phyloP scores from a whole-genome alignment of 2,113 vertebrate species.

The Lichenostomus cassidix region DNA sequence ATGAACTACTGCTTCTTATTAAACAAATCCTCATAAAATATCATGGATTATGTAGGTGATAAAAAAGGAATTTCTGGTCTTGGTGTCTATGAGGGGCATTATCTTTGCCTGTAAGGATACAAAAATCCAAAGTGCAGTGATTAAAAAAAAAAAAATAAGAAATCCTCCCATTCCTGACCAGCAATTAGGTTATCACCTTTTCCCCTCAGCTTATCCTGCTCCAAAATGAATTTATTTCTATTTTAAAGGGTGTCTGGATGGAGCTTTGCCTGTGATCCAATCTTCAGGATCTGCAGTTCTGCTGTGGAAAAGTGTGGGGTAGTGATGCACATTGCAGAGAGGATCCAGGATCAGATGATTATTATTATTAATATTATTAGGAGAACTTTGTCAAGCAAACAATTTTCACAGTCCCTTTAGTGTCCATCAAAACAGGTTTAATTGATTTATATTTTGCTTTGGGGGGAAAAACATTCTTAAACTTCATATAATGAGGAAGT shows the following conservation, averaged over 20 bases:
- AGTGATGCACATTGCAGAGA: background rate
- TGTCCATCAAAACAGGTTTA: background rate
- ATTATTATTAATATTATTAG: background rate
- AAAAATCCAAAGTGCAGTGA: background rate
- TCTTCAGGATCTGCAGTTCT: background rate
- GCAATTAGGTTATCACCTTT: background rate
- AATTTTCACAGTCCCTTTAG: background rate
- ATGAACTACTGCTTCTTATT: background rate
- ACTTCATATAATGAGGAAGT: constrained; percentile 28
- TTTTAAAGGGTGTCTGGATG: background rate
- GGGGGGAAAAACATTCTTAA: background rate
- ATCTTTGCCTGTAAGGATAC: background rate
- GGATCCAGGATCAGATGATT: background rate
- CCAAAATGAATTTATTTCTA: background rate
- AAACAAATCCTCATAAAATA: background rate
- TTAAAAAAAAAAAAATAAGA: background rate
- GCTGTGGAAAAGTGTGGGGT: background rate
- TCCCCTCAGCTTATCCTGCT: background rate
- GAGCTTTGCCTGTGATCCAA: background rate
- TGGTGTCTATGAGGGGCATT: background rate
- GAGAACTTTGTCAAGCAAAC: background rate
- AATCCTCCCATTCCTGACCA: background rate
- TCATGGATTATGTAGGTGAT: background rate
- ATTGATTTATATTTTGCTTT: constrained; percentile 24
- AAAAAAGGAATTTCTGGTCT: background rate